Evolutionary conservation across 2,797 vertebrate species (phyloP).

Genomic region (Simalia tracyae): DNA sequence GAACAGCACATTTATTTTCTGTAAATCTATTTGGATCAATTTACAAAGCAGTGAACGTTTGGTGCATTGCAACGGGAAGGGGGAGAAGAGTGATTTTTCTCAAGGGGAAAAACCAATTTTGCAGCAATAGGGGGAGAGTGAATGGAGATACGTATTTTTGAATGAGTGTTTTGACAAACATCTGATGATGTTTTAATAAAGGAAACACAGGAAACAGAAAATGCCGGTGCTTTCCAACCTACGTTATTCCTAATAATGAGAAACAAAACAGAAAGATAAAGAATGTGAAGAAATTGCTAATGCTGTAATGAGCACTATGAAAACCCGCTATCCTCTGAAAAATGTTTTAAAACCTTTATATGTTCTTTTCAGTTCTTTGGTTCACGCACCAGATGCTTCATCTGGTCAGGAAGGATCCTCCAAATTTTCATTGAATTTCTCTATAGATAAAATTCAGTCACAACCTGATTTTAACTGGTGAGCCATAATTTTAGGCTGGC

Average conservation of each 20-base stretch:
- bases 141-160: slow-evolving; percentile 1
- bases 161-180: slow-evolving; percentile 23
- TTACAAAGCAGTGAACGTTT: slow-evolving; percentile 32
- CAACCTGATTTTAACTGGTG: neutral
- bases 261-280: neutral
- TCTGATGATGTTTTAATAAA: slow-evolving; percentile 18
- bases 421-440: neutral
- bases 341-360: neutral
- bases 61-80: neutral
- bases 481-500: neutral
- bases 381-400: neutral
- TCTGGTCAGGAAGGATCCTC: neutral
- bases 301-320: neutral
- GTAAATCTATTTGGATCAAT: slow-evolving; percentile 52
- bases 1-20: slow-evolving; percentile 50
- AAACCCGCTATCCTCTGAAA: neutral
- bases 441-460: neutral
- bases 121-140: neutral
- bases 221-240: slow-evolving; percentile 6
- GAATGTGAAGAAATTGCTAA: neutral
- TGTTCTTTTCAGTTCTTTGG: neutral
- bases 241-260: neutral
- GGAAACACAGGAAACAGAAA: slow-evolving; percentile 19
- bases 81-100: neutral
- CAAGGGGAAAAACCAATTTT: slow-evolving; percentile 9